These are phyloP conservation scores for Ruditapes philippinarum DNA, from an alignment of 1,140 invertebrate genomes.

Conservation along the genomic window DNA sequence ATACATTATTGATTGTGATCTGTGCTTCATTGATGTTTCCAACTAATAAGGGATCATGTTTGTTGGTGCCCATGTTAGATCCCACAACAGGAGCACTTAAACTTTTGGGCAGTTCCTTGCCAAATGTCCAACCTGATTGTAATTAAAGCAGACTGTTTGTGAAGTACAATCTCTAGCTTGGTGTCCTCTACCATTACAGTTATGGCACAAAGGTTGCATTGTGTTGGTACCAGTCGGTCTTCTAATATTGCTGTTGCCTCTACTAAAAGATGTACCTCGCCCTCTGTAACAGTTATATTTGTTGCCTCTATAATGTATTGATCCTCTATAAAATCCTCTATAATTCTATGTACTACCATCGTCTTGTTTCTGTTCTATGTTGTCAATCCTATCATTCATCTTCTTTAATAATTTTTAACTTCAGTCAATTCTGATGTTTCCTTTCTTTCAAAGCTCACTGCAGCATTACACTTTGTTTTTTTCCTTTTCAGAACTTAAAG, in stretches of 20 bases:
- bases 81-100: background rate
- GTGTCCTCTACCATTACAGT: background rate
- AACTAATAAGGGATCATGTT: background rate
- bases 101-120: background rate
- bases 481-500: background rate
- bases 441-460: background rate
- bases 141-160: background rate
- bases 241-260: too few species aligned
- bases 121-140: background rate
- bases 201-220: background rate
- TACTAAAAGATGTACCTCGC: background rate
- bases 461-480: background rate
- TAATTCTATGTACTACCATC: background rate
- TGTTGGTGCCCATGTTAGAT: background rate
- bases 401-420: background rate
- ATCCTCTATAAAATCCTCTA: background rate
- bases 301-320: background rate
- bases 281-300: background rate
- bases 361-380: background rate
- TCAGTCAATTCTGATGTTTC: background rate
- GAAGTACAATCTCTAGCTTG: background rate
- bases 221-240: background rate
- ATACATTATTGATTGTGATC: background rate
- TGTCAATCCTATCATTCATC: background rate
- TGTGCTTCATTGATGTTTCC: background rate